Evolutionary conservation across 2,113 vertebrate species (phyloP), one percentile per base, ranked within the genome.

Genomic region (Saccopteryx leptura): DNA sequence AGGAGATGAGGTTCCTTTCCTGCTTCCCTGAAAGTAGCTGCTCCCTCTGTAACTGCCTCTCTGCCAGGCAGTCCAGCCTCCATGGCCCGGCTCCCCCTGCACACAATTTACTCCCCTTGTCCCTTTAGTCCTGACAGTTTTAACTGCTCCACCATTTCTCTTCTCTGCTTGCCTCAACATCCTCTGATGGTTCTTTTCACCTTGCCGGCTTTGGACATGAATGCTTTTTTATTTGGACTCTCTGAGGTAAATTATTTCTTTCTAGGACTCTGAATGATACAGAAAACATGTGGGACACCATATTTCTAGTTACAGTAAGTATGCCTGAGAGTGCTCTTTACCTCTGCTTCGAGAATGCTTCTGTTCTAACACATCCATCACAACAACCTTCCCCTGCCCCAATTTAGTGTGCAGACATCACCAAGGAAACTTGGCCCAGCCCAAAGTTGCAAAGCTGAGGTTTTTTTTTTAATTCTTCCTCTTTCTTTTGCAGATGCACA

Each of bases 401-500:
- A 69, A 23, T 58, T 54, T 65, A 89, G 54, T 17, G 13, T 60
- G 21, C 31, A 26, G 26, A 46, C 9, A 61, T 48, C 26, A 84
- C 66, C 23, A 54, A 21, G 80, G 75, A 88, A 89, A 74, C 61
- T 72, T n/a, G 26, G 83, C 26, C 58, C 71, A 54, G 31, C 26
- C 60, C 75, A 72, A 56, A 61, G 39, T 69, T 94, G 1, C 31
- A 75, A 46, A 60, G 26, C 50, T 80, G n/a, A 79, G 23, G 10
- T n/a, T 88, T 54, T 72, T 58, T 52, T 48, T 58, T 54, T 61
- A 68, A 72, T 46, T 39, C 7, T 13, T 19, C 15, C 18, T 69
- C 46, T 74, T 63, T 88, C 75, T 81, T 82, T 79, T 86, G n/a
- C 71, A 96, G 39, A 60, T 50, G 12, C 31, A 92, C 13, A 52